Base-by-base conservation (phyloP, 2,797 vertebrate species). In the Jordanella pulchra region DNA sequence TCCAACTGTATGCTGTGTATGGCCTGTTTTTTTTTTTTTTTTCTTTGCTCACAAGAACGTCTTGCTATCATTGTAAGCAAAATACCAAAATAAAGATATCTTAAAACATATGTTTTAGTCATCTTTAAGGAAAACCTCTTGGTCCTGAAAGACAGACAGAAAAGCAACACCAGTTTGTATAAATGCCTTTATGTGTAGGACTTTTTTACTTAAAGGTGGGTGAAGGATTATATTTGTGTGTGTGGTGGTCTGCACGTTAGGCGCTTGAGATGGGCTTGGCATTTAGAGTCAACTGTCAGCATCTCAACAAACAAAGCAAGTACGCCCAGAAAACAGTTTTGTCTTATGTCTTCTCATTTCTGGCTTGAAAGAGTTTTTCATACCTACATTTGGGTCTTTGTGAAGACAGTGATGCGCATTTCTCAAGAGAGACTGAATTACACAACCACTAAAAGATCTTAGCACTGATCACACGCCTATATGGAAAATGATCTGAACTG, bases 221-320 rank as follows among this genome's bases (percentile, higher is more conserved):
- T 54, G 71, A 73, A 74, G 51, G 75, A 67, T 56, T 12, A 61
- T 48, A 48, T 74, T 61, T 35, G 25, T 75, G 72, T 75, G 74
- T 74, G 67, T 72, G 66, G 27, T 55, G 80, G 72, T 64, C 18
- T 73, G 76, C 66, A 73, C 58, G 82, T 83, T 84, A 75, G n/a
- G 60, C 17, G 50, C 61, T 73, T 67, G 76, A 86, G 78, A 80
- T 88, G 86, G 67, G 72, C 61, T 64, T 93, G 89, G 89, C 90
- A 92, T 92, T 90, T 90, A 86, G 72, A 67, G 48, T 71, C 81
- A 92, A 91, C 89, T 71, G 89, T 81, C 83, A 80, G 80, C 82
- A 83, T 87, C 79, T 88, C 68, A 67, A 81, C 86, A 82, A 83
- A 84, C 84, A 83, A 25, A 69, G 15, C 69, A 68, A 78, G 80